Evolutionary conservation across 2,113 vertebrate species (phyloP).

Genomic region (Acanthisitta chloris): DNA sequence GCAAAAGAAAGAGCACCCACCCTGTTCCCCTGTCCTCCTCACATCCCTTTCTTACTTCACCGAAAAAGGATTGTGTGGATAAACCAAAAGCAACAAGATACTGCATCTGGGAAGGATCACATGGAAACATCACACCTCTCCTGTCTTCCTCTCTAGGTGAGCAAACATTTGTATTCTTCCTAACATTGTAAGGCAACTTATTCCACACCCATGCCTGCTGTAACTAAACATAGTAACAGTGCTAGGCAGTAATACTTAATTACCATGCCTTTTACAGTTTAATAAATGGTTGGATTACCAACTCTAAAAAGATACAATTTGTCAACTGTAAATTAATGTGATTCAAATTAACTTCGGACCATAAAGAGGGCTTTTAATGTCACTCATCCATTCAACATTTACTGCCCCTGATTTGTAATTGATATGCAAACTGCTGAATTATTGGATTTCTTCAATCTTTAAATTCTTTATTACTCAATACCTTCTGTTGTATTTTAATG

Average conservation of each 20-base stretch:
- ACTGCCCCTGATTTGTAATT: conserved; percentile 15
- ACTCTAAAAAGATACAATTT: conserved; percentile 34
- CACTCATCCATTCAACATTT: conserved; percentile 43
- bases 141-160: background rate
- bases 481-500: conserved; percentile 8
- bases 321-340: conserved; percentile 57
- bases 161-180: conserved; percentile 12
- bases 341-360: conserved; percentile 60
- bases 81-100: background rate
- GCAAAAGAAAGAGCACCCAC: background rate
- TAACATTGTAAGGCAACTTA: background rate
- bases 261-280: conserved; percentile 54
- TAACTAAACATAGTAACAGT: conserved; percentile 20
- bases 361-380: conserved; percentile 57
- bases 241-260: conserved; percentile 58
- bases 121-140: background rate
- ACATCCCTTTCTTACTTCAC: background rate
- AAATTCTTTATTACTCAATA: background rate
- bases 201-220: background rate
- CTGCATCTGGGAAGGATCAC: background rate
- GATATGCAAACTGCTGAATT: conserved; percentile 34
- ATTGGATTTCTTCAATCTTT: conserved; percentile 47
- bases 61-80: background rate
- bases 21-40: fast-evolving
- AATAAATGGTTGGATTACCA: conserved; percentile 65